Percentiles rank a stretch among this genome's conserved stretches.
phyloP scores from a whole-genome alignment of 2,888 invertebrate species.

The Drosophila parthenogenetica region DNA sequence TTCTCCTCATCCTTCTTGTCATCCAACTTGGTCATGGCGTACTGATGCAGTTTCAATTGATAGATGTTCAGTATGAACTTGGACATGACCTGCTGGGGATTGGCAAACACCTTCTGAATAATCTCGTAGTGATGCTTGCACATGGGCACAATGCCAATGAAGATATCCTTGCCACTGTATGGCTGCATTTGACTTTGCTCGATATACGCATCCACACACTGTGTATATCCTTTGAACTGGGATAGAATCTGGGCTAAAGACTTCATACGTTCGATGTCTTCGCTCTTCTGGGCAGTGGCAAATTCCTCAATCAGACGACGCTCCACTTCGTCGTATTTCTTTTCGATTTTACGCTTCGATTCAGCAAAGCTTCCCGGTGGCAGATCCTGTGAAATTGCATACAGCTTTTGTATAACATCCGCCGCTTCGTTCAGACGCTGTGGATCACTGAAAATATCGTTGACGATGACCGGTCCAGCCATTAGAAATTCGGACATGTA shows the following conservation, averaged over 20 bases:
- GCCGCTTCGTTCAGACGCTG: slow-evolving; percentile 94
- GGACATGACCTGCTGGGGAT: slow-evolving; percentile 98
- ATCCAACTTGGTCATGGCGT: slow-evolving; percentile 93
- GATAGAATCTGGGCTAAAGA: slow-evolving; percentile 95
- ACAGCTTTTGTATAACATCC: slow-evolving; percentile 98
- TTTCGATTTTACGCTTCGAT: slow-evolving; percentile 93
- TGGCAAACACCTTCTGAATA: slow-evolving; percentile 95
- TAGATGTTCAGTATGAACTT: slow-evolving; percentile 99
- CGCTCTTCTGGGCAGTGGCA: slow-evolving; percentile 93
- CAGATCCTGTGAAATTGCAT: slow-evolving; percentile 97
- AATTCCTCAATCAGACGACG: slow-evolving; percentile 97
- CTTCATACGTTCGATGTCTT: slow-evolving; percentile 95
- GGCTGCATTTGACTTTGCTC: slow-evolving; percentile 97
- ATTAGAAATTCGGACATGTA: slow-evolving; percentile 96
- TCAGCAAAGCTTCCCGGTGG: slow-evolving; percentile 94
- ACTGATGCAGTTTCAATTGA: slow-evolving; percentile 94
- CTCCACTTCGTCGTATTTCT: slow-evolving; percentile 96
- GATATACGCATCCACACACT: slow-evolving; percentile 98
- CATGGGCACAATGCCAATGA: slow-evolving; percentile 94
- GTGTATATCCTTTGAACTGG: slow-evolving; percentile 98
- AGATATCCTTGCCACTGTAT: slow-evolving; percentile 94
- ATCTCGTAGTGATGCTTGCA: slow-evolving; percentile 94
- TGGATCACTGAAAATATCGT: slow-evolving; percentile 94
- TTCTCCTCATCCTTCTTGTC: slow-evolving; percentile 94
- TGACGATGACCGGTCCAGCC: slow-evolving; percentile 91